Evolutionary conservation across 2,113 vertebrate species (phyloP), one percentile per base, ranked within the genome.

Genomic region (Macquaria ambigua): DNA sequence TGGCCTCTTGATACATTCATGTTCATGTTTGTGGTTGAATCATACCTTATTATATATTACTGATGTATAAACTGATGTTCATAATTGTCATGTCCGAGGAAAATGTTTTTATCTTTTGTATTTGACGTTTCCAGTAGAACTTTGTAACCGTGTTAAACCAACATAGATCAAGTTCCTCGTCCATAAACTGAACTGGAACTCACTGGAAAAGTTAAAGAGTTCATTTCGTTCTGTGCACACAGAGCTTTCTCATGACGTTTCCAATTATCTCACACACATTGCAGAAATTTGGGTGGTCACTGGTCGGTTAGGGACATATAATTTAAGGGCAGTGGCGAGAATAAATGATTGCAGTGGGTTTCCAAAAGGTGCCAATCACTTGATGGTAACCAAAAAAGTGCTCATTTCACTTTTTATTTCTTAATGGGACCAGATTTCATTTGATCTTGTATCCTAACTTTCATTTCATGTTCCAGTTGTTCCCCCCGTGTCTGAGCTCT

Each of bases 171-270:
- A 23, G 37, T 31, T 64, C 76, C 66, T 61, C 28, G 18, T 62
- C 52, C 55, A 81, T 25, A 28, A 66, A 67, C 46, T 58, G 18
- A 81, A 25, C 41, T 10, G 48, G 16, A 5, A 50, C 52, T 53
- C 18, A 21, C 7, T 53, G 25, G 20, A 10, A 12, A 4, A 55
- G 61, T 76, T 52, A 53, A 74, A 79, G 50, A 74, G 55, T 53
- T 75, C 18, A 41, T 34, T 76, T 74, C 59, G 31, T 67, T 77
- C 61, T 34, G 16, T 64, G 50, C 50, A 72, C 53, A 63, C 39
- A 23, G 55, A 70, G 43, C 69, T 9, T 61, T 46, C 28, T 58
- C 21, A 58, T 37, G 61, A 70, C 61, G 48, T 81, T 68, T 88
- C 25, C 61, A 71, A 21, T 41, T 28, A 72, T 67, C 28, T 62